Evolutionary conservation across 2,888 invertebrate genomes (phyloP).

Genomic region (Trissolcus japonicus): DNA sequence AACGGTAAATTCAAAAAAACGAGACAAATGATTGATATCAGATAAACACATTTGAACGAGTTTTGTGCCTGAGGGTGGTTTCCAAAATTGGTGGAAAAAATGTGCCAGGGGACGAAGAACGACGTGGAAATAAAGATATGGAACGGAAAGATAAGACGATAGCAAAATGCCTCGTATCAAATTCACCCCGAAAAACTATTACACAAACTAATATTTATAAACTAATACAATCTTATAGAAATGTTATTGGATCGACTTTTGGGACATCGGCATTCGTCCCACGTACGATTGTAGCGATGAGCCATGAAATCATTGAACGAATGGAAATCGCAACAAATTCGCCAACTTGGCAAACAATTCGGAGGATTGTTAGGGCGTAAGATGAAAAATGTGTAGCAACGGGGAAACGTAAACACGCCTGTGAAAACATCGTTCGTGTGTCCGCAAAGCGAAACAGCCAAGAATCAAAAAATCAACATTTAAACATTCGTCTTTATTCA

Average conservation of each 20-base stretch:
- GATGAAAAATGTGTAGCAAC: slow-evolving; percentile 19
- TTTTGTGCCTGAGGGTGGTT: slow-evolving; percentile 17
- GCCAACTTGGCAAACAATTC: slow-evolving; percentile 4
- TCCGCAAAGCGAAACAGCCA: too few relatives aligned
- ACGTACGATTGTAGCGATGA: slow-evolving; percentile 19
- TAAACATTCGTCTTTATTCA: too few relatives aligned
- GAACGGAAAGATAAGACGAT: slow-evolving; percentile 43
- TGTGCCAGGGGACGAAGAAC: slow-evolving; percentile 28
- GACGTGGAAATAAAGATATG: slow-evolving; percentile 46
- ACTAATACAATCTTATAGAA: background rate
- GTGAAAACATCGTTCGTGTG: too few relatives aligned
- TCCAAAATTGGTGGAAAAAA: slow-evolving; percentile 33
- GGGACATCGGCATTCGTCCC: slow-evolving; percentile 20
- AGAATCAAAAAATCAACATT: too few relatives aligned
- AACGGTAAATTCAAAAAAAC: slow-evolving; percentile 15
- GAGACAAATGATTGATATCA: slow-evolving; percentile 15
- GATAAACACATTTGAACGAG: background rate
- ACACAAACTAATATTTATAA: too few relatives aligned
- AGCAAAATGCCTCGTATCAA: slow-evolving; percentile 26
- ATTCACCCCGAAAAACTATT: slow-evolving; percentile 1
- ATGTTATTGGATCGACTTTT: slow-evolving; percentile 17
- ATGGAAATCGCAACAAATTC: slow-evolving; percentile 44
- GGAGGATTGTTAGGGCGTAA: too few relatives aligned
- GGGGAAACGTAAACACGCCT: too few relatives aligned
- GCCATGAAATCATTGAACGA: slow-evolving; percentile 38